Evolutionary conservation across 2,797 vertebrate species (phyloP).

Genomic region (Urocyon cinereoargenteus): DNA sequence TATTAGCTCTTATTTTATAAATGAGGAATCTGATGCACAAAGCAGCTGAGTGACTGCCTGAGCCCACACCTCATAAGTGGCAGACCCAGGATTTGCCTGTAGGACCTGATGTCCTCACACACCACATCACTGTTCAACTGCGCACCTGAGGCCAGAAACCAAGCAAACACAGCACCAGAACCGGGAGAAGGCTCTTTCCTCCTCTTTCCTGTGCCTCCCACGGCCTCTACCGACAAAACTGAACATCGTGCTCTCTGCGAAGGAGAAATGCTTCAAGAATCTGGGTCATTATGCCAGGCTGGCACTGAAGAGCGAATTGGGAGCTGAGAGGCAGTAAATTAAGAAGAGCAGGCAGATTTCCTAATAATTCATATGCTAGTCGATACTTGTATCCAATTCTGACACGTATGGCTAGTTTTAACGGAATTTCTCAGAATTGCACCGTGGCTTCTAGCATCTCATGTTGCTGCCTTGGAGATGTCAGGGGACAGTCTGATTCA

Average conservation of each 20-base stretch:
- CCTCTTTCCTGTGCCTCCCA: not conserved
- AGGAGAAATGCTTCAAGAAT: not conserved
- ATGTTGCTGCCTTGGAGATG: not conserved
- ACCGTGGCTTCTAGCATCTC: not conserved
- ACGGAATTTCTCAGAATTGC: not conserved
- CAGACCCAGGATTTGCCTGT: not conserved
- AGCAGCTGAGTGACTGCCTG: not conserved
- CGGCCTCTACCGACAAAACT: not conserved
- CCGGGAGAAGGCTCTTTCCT: not conserved
- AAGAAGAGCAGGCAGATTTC: not conserved
- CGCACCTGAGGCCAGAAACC: not conserved
- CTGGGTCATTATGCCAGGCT: not conserved
- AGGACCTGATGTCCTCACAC: not conserved
- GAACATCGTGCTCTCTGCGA: not conserved
- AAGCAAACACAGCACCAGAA: not conserved
- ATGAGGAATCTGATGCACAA: not conserved
- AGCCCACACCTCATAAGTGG: not conserved
- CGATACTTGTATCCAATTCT: not conserved
- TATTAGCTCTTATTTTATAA: not conserved
- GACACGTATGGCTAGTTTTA: not conserved
- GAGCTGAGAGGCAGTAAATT: not conserved
- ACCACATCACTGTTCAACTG: not conserved
- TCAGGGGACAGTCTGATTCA: not conserved
- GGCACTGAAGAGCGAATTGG: not conserved
- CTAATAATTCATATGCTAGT: not conserved